These are phyloP conservation scores for Oryzias celebensis DNA, from an alignment of 2,113 vertebrate genomes.

Conservation along the genomic window DNA sequence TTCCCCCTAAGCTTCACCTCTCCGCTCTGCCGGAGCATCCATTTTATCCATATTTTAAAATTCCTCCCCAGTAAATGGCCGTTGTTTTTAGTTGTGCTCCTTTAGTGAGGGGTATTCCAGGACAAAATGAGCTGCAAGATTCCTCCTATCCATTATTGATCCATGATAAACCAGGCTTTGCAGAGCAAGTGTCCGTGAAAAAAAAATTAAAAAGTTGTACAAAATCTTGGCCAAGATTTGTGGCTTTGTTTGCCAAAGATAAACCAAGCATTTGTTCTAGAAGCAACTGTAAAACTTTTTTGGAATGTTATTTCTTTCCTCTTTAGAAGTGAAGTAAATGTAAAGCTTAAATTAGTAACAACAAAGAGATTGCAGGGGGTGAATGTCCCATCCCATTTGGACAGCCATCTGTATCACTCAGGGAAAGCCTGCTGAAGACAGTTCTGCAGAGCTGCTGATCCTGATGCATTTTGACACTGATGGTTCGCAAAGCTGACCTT, in stretches of 20 bases:
- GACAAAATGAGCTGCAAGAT: conserved; percentile 46
- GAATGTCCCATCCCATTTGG: background rate
- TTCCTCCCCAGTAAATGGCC: conserved; percentile 58
- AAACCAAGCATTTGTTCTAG: background rate
- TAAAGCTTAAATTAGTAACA: conserved; percentile 28
- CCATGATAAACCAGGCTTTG: conserved; percentile 53
- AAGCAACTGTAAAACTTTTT: conserved; percentile 3
- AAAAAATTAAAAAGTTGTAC: conserved; percentile 6
- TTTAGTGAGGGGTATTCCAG: conserved; percentile 45
- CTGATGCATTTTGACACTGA: conserved; percentile 77
- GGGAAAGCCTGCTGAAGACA: conserved; percentile 43
- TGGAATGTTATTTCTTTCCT: background rate
- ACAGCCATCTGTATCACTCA: conserved; percentile 57
- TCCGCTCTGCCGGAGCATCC: conserved; percentile 34
- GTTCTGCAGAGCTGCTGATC: conserved; percentile 56
- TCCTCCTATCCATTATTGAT: conserved; percentile 70
- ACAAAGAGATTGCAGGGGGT: conserved; percentile 19
- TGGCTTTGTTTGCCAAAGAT: conserved; percentile 8
- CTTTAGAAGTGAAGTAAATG: conserved; percentile 22
- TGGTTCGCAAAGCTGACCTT: conserved; percentile 77
- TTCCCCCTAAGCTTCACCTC: conserved; percentile 17
- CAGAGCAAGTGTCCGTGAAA: conserved; percentile 5
- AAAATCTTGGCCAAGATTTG: conserved; percentile 16
- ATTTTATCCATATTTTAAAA: conserved; percentile 48
- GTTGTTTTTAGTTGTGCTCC: conserved; percentile 60